These are phyloP conservation scores for Zaprionus capensis DNA, from an alignment of 1,140 invertebrate genomes.

Conservation along the genomic window DNA sequence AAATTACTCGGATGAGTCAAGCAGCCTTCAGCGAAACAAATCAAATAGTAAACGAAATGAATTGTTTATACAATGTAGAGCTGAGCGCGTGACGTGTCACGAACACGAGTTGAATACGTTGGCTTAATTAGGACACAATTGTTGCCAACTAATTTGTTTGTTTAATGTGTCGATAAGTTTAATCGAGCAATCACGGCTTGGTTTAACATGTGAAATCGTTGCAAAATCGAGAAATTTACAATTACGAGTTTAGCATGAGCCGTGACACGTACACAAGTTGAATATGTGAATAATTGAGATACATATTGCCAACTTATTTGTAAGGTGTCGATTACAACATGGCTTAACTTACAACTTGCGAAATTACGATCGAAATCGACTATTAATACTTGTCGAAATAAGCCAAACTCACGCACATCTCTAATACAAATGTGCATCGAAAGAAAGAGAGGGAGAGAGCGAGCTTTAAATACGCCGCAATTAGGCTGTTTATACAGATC, in stretches of 20 bases:
- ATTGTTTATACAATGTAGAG: constrained; percentile 14
- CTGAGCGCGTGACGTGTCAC: constrained; percentile 3
- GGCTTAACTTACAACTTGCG: not conserved
- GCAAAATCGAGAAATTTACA: not conserved
- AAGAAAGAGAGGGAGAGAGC: constrained; percentile 13
- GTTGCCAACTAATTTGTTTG: not conserved
- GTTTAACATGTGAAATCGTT: no score
- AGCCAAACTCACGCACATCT: not conserved
- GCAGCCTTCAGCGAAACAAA: constrained; percentile 27
- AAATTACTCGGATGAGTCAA: constrained; percentile 39
- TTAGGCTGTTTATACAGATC: constrained; percentile 43
- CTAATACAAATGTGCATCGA: not conserved
- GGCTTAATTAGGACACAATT: not conserved
- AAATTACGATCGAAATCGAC: not conserved
- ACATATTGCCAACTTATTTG: not conserved
- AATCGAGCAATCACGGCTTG: no score
- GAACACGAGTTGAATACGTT: not conserved
- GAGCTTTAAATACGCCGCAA: constrained; percentile 26
- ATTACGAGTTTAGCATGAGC: not conserved
- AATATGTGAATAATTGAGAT: not conserved
- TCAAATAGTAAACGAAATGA: constrained; percentile 16
- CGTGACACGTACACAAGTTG: not conserved
- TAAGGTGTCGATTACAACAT: not conserved
- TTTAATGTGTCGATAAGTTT: no score
- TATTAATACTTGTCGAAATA: not conserved